phyloP scores from a whole-genome alignment of 2,888 invertebrate species.

The Lomographa bimaculata region DNA sequence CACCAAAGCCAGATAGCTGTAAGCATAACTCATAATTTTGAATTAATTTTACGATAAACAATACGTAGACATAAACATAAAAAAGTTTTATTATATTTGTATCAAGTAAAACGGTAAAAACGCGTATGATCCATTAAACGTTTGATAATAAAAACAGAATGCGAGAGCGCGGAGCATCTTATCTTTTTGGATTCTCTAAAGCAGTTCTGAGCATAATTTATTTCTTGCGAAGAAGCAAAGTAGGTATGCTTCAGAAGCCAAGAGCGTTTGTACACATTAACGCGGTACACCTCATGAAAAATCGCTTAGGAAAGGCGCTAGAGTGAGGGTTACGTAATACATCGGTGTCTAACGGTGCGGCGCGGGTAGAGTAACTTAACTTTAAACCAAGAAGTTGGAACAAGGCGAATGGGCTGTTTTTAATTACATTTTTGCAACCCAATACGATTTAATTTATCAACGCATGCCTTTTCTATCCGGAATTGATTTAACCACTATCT shows the following conservation, averaged over 20 bases:
- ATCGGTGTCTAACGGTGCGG: constrained; percentile 36
- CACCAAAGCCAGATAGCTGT: constrained; percentile 3
- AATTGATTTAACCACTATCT: too few species aligned
- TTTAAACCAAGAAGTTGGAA: constrained; percentile 23
- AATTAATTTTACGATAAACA: constrained; percentile 16
- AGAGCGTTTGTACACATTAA: constrained; percentile 80
- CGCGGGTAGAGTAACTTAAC: constrained; percentile 37
- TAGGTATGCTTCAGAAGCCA: constrained; percentile 65
- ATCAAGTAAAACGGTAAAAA: constrained; percentile 29
- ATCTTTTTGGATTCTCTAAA: constrained; percentile 65
- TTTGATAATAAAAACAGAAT: constrained; percentile 32
- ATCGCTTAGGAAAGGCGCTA: constrained; percentile 74
- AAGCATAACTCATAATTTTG: constrained; percentile 2
- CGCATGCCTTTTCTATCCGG: too few species aligned
- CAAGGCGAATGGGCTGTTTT: too few species aligned
- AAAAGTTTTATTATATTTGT: constrained; percentile 26
- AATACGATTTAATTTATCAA: too few species aligned
- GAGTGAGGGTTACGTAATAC: constrained; percentile 53
- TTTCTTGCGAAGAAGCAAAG: constrained; percentile 76
- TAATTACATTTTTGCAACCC: not conserved
- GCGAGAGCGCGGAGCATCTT: constrained; percentile 40
- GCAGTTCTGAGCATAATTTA: constrained; percentile 73
- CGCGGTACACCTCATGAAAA: constrained; percentile 78
- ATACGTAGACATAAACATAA: constrained; percentile 17
- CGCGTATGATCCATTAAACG: constrained; percentile 27